Percentiles rank a stretch among this genome's conserved stretches.
Evolutionary conservation across 2,888 invertebrate genomes (phyloP).

Genomic region (Entomobrya proxima): DNA sequence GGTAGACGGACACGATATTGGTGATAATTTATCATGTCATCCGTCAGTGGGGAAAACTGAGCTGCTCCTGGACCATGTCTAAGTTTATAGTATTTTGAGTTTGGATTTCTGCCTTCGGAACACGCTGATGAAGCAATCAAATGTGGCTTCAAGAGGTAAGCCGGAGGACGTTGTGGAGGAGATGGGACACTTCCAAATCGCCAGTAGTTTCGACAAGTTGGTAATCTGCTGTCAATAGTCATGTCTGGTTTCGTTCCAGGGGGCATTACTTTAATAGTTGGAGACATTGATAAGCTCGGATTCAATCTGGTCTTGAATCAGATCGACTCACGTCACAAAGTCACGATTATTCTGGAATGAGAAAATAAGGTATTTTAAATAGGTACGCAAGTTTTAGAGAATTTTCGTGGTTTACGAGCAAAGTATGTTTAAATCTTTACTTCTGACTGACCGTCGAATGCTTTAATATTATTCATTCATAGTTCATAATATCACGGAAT

Average conservation of each 20-base stretch:
- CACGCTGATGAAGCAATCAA: constrained; percentile 37
- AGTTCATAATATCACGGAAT: no score
- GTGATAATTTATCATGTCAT: constrained; percentile 47
- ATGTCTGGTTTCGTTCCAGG: background rate
- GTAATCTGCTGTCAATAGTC: constrained; percentile 46
- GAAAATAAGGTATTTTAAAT: no score
- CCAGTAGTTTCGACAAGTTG: constrained; percentile 59
- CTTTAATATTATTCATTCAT: no score
- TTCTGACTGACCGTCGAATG: no score
- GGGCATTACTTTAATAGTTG: background rate
- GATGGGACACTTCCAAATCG: constrained; percentile 16
- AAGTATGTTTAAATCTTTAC: no score
- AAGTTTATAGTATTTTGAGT: constrained; percentile 58
- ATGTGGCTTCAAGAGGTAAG: constrained; percentile 57
- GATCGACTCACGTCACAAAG: background rate
- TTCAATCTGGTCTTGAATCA: background rate
- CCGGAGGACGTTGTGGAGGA: constrained; percentile 54
- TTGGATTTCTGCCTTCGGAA: constrained; percentile 35
- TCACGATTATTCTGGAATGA: no score
- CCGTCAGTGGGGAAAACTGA: constrained; percentile 52
- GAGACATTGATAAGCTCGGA: background rate
- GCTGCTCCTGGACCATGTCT: constrained; percentile 49
- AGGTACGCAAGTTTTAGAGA: no score
- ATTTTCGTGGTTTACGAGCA: no score
- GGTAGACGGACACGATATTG: constrained; percentile 64